Conservation (phyloP, 2,888 invertebrate genomes). For the Polydesmus complanatus region DNA sequence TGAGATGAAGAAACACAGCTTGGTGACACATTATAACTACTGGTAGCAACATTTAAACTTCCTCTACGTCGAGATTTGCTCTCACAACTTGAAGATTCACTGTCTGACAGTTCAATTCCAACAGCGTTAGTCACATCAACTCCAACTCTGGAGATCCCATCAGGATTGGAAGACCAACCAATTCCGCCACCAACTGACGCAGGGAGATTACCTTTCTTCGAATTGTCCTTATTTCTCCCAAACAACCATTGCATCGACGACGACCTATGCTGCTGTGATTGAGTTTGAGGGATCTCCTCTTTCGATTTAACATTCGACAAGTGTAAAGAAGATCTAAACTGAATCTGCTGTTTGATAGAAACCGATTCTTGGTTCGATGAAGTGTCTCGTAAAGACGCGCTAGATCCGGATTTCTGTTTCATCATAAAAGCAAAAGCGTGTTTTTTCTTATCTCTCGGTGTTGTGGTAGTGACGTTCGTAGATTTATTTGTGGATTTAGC, state of each 20-base stretch:
- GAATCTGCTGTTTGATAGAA: constrained; percentile 13
- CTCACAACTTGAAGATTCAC: neutral
- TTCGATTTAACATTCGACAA: neutral
- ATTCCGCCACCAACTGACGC: neutral
- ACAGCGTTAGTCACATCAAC: constrained; percentile 8
- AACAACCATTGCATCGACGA: constrained; percentile 9
- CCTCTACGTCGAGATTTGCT: neutral
- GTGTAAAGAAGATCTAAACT: constrained; percentile 17
- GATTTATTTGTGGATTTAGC: neutral
- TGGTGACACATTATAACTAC: neutral
- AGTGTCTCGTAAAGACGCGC: constrained; percentile 3
- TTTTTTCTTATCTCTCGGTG: neutral
- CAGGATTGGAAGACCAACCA: constrained; percentile 2
- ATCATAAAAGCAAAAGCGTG: constrained; percentile 6
- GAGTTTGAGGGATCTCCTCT: constrained; percentile 1
- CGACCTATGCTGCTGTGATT: neutral
- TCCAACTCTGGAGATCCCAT: neutral
- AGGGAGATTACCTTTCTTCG: neutral
- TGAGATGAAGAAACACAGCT: neutral
- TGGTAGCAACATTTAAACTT: neutral
- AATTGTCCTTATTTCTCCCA: neutral
- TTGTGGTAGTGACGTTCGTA: neutral
- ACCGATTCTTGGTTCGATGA: neutral
- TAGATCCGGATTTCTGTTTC: constrained; percentile 10
- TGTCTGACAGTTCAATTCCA: constrained; percentile 10